A percentile compares a stretch with the other conserved stretches of the same genome.
These are phyloP conservation scores for Oophaga pumilio DNA, from an alignment of 2,113 vertebrate genomes.

Conservation along the genomic window DNA sequence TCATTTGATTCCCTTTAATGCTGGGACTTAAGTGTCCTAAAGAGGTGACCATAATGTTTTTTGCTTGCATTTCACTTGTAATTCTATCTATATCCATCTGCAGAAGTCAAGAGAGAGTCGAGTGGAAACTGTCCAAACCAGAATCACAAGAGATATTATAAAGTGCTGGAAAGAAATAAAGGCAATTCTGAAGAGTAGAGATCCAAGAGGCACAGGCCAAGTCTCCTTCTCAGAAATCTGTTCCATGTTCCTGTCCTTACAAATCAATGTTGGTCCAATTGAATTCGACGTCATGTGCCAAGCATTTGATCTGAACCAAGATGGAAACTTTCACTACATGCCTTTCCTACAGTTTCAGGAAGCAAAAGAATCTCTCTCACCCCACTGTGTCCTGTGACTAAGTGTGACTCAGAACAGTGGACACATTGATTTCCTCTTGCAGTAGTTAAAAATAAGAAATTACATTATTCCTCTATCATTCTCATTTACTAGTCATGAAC, in stretches of 20 bases:
- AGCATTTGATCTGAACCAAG: conserved; percentile 53
- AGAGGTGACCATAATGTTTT: not conserved
- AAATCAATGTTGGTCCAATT: conserved; percentile 35
- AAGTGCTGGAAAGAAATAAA: conserved; percentile 59
- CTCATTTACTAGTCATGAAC: not conserved
- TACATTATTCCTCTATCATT: not conserved
- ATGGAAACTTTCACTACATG: conserved; percentile 59
- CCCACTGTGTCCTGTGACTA: not conserved
- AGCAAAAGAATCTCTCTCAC: not conserved
- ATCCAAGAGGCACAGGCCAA: conserved; percentile 52
- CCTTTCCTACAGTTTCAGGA: conserved; percentile 53
- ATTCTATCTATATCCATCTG: not conserved
- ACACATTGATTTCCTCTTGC: not conserved
- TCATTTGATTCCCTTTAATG: no score
- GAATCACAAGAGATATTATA: conserved; percentile 44
- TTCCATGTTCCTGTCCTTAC: conserved; percentile 47
- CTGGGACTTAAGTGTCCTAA: no score
- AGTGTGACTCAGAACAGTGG: not conserved
- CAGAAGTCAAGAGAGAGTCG: conserved; percentile 26
- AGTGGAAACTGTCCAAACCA: conserved; percentile 44
- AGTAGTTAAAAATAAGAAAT: not conserved
- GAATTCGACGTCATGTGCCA: conserved; percentile 57
- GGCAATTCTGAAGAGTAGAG: conserved; percentile 47
- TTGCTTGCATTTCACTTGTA: not conserved
- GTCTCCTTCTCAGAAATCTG: conserved; percentile 56